A percentile compares a stretch with the other conserved stretches of the same genome.
These are phyloP conservation scores for Lepidotrigona ventralis DNA, from an alignment of 1,140 invertebrate genomes.

Conservation along the genomic window DNA sequence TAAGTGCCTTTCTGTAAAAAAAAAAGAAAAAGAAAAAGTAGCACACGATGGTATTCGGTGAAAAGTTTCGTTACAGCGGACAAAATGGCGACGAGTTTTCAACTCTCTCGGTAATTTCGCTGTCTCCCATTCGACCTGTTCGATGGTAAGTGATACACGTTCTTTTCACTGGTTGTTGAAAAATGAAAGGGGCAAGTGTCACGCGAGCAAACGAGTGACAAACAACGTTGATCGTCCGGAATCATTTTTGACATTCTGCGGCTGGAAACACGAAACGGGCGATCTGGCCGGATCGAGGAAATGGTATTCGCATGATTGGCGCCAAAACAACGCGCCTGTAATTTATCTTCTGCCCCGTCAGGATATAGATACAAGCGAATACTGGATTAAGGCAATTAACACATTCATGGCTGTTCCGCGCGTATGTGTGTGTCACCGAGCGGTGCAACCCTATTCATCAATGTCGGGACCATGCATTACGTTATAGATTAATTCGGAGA, in stretches of 20 bases:
- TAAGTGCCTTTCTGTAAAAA: conserved; percentile 9
- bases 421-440: conserved; percentile 2
- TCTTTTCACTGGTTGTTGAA: neutral
- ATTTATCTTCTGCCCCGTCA: conserved; percentile 42
- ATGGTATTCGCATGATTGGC: conserved; percentile 34
- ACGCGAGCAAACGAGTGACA: neutral
- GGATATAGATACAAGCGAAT: conserved; percentile 46
- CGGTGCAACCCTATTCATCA: conserved; percentile 33
- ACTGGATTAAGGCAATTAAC: conserved; percentile 51
- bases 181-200: neutral
- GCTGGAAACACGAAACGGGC: neutral
- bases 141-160: neutral
- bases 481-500: conserved; percentile 26
- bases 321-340: conserved; percentile 21
- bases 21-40: neutral
- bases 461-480: conserved; percentile 10
- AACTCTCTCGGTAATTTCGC: neutral
- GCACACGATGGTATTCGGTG: neutral
- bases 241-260: conserved; percentile 30
- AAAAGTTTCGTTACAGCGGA: neutral
- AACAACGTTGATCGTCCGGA: neutral
- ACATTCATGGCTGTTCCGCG: conserved; percentile 16
- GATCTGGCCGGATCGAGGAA: neutral
- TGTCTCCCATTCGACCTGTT: neutral
- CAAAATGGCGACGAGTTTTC: neutral